Conservation (phyloP, 2,113 vertebrate genomes). For the Dermatemys mawii region DNA sequence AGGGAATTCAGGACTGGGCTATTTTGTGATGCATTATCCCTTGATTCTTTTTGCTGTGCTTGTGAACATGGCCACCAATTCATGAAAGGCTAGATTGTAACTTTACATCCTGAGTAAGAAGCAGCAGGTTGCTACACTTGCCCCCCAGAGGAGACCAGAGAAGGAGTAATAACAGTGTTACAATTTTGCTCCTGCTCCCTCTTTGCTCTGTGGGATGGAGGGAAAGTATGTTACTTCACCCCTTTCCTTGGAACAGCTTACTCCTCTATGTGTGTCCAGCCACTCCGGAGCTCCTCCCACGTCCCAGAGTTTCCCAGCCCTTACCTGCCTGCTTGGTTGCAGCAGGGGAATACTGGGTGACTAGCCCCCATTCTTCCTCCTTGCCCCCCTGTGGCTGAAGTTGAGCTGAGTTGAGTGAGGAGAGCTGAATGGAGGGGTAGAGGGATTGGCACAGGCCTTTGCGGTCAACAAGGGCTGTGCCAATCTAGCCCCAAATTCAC, state of each 20-base stretch:
- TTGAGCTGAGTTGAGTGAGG: neutral
- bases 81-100: neutral
- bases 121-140: neutral
- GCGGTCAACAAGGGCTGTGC: neutral
- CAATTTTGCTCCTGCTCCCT: neutral
- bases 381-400: neutral
- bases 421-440: slow-evolving; percentile 6
- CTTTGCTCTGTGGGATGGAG: neutral
- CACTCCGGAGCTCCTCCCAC: neutral
- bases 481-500: neutral
- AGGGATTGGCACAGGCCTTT: neutral
- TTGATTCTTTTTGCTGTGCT: neutral
- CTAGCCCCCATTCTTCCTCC: neutral
- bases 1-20: neutral
- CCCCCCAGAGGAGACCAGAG: neutral
- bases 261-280: neutral
- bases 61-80: neutral
- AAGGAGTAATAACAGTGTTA: neutral
- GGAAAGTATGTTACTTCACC: neutral
- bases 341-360: slow-evolving; percentile 2
- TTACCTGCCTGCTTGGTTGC: neutral
- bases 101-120: neutral
- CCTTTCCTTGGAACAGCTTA: neutral
- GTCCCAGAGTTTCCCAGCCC: neutral
- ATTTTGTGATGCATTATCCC: neutral